These are phyloP conservation scores for Hycleus phaleratus DNA, from an alignment of 1,140 invertebrate genomes.

Conservation along the genomic window DNA sequence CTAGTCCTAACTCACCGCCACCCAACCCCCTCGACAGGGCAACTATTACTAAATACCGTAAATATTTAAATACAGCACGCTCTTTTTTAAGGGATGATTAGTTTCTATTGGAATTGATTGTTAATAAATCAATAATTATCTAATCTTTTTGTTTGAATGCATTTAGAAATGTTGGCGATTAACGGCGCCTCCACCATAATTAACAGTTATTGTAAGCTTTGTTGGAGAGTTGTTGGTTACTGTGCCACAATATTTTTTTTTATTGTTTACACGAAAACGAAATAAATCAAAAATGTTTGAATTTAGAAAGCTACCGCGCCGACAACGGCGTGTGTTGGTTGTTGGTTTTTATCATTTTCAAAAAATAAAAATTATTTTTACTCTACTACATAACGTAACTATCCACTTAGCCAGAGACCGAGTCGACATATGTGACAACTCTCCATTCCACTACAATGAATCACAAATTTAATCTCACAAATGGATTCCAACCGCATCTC, in stretches of 20 bases:
- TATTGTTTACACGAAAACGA: neutral
- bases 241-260: too few species aligned
- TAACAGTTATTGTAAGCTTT: too few species aligned
- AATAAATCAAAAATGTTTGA: slow-evolving; percentile 22
- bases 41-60: slow-evolving; percentile 20
- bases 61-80: slow-evolving; percentile 34
- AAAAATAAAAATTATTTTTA: slow-evolving; percentile 34
- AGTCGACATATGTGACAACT: slow-evolving; percentile 47
- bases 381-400: slow-evolving; percentile 36
- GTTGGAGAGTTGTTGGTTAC: too few species aligned
- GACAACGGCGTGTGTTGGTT: neutral
- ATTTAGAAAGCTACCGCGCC: slow-evolving; percentile 1
- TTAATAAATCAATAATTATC: slow-evolving; percentile 38
- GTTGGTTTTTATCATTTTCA: slow-evolving; percentile 26
- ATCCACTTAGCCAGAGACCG: slow-evolving; percentile 42
- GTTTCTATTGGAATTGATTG: neutral
- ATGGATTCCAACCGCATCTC: slow-evolving; percentile 43
- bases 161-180: too few species aligned
- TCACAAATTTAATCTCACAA: slow-evolving; percentile 48
- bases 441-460: slow-evolving; percentile 46
- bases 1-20: neutral
- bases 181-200: too few species aligned
- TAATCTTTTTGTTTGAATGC: slow-evolving; percentile 27
- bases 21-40: neutral
- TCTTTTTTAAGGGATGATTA: neutral